Conservation (phyloP, 2,888 invertebrate species). For the Suillia variegata region DNA sequence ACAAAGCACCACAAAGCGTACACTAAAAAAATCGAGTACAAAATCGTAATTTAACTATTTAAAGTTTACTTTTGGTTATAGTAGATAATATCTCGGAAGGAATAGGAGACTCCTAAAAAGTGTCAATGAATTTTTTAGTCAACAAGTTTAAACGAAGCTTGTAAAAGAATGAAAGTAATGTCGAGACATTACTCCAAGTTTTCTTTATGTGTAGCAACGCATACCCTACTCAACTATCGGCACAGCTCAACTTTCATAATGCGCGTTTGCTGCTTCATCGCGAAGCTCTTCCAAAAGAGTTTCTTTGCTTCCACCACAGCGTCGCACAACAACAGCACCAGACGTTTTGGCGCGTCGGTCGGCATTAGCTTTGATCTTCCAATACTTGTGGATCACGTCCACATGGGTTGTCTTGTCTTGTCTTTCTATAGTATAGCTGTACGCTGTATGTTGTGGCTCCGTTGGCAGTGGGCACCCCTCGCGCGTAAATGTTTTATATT, state of each 20-base stretch:
- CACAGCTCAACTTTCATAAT: background rate
- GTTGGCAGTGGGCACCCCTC: background rate
- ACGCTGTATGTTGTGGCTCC: background rate
- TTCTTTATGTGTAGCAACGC: no score
- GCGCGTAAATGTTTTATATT: constrained; percentile 37
- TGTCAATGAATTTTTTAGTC: no score
- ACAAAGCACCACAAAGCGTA: no score
- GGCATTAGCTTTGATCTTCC: constrained; percentile 54
- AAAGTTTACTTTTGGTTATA: no score
- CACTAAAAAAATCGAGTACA: no score
- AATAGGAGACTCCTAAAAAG: no score
- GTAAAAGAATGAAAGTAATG: no score
- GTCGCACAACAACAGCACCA: constrained; percentile 25
- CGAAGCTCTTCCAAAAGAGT: background rate
- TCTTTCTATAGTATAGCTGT: background rate
- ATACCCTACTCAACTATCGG: background rate
- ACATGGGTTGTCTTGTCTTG: constrained; percentile 13
- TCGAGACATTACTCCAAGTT: no score
- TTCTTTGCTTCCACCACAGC: background rate
- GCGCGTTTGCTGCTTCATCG: background rate
- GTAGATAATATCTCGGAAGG: no score
- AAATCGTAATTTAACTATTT: no score
- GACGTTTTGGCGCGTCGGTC: constrained; percentile 57
- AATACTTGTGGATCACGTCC: constrained; percentile 34
- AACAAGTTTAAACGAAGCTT: no score